Base-by-base conservation (phyloP, 2,113 vertebrate genomes). In the Triplophysa dalaica region DNA sequence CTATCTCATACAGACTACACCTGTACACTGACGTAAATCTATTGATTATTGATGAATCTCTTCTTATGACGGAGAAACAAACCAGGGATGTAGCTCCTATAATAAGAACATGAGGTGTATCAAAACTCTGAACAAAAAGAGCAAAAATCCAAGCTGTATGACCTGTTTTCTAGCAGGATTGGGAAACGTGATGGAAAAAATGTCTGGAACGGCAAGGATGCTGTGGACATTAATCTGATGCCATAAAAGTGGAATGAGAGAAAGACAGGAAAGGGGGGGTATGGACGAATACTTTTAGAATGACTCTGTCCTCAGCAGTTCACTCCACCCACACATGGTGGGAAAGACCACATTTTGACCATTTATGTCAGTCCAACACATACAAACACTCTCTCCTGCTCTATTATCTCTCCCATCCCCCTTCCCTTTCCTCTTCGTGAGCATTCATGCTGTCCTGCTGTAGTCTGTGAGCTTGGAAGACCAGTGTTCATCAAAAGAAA, bases 231-330 rank as follows among this genome's bases (percentile, higher is more conserved):
- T 13, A 50, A 50, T 50, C 3, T 50, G 2, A 19, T 6, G 17
- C 16, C 7, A 17, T 6, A 26, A 75, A 62, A 48, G 21, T 50
- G 22, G 2, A 48, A 21, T 8, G 64, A 48, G 45, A 66, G 61
- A 56, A 48, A 80, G 45, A 63, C 58, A 45, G 21, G 24, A 33
- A 17, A 75, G 26, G 29, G 75, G 33, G 74, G 75, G 26, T 56
- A 75, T 63, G 38, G 50, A 81, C 8, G 65, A 79, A 81, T 82
- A 41, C 65, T 67, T 78, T 66, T 48, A 41, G 64, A 78, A 29
- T 78, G 83, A 78, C 69, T 84, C 67, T 19, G 38, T 50, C 62
- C 78, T 81, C 75, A 78, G 75, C 48, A 69, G 73, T 78, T 54
- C 33, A 62, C 70, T 79, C 70, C 76, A 65, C 64, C 83, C 73